Evolutionary conservation across 2,797 vertebrate genomes (phyloP).

Genomic region (Rhincodon typus): DNA sequence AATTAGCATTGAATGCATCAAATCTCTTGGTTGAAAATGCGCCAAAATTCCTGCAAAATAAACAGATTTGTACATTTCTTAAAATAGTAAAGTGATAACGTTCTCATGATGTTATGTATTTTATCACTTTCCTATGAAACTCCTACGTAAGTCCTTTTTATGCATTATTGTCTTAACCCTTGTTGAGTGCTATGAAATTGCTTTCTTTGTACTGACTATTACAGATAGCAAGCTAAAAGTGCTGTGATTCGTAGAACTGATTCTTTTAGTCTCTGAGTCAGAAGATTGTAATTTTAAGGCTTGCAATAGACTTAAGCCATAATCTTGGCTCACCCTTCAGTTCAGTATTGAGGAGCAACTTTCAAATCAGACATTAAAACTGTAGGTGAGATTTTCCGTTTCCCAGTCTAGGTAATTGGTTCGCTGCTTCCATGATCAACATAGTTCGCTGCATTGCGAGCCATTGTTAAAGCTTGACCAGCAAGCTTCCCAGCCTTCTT

Average conservation of each 20-base stretch:
- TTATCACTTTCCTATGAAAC: not conserved
- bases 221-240: not conserved
- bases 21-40: not conserved
- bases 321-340: not conserved
- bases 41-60: not conserved
- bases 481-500: too few relatives aligned
- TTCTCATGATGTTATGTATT: not conserved
- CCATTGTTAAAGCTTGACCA: too few relatives aligned
- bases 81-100: not conserved
- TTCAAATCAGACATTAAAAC: not conserved
- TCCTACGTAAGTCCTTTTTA: not conserved
- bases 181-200: not conserved
- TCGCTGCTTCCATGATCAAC: too few relatives aligned
- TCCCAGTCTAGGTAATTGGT: too few relatives aligned
- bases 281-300: not conserved
- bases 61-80: not conserved
- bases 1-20: constrained; percentile 2
- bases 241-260: not conserved
- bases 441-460: too few relatives aligned
- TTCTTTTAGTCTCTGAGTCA: not conserved
- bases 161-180: not conserved
- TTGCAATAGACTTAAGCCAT: not conserved
- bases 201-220: not conserved
- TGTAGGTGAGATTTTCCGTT: too few relatives aligned
- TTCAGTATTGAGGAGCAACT: not conserved